These are phyloP conservation scores for Auanema sp. DNA, from an alignment of 2,888 invertebrate genomes.

Conservation along the genomic window DNA sequence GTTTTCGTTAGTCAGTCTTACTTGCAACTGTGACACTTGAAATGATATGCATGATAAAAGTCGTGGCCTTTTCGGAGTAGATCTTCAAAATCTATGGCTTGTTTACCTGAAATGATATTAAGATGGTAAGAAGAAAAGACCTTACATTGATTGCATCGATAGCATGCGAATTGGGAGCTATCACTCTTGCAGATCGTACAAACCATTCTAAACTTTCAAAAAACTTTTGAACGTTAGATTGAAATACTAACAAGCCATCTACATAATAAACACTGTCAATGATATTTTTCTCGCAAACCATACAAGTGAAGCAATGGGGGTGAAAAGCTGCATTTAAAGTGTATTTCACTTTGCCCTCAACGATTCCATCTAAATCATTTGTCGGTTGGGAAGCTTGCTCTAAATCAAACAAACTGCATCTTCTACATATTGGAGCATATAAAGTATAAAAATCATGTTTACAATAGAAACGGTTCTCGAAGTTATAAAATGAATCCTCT, in stretches of 20 bases:
- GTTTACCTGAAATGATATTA: slow-evolving; percentile 27
- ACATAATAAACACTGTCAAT: slow-evolving; percentile 24
- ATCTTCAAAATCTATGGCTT: slow-evolving; percentile 26
- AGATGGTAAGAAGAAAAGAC: neutral
- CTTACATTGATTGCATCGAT: neutral
- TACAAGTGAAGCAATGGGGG: slow-evolving; percentile 38
- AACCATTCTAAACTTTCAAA: neutral
- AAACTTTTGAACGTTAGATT: neutral
- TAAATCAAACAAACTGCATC: slow-evolving; percentile 30
- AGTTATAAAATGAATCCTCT: slow-evolving; percentile 95
- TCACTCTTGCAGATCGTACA: neutral
- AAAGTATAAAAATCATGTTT: slow-evolving; percentile 40
- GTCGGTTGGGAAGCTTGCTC: neutral
- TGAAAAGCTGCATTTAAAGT: slow-evolving; percentile 33
- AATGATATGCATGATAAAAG: slow-evolving; percentile 42
- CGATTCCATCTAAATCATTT: slow-evolving; percentile 22
- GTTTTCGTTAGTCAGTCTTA: neutral
- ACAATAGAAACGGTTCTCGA: slow-evolving; percentile 75
- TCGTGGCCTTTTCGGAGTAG: slow-evolving; percentile 27
- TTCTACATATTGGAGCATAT: slow-evolving; percentile 39
- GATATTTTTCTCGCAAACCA: slow-evolving; percentile 25
- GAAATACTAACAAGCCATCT: slow-evolving; percentile 12
- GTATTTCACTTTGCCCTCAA: slow-evolving; percentile 33
- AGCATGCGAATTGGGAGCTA: neutral
- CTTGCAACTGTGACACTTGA: slow-evolving; percentile 39